Percentiles rank a stretch among this genome's conserved stretches.
Conservation (phyloP, 2,113 vertebrate genomes). For the Rhinogobius similis region DNA sequence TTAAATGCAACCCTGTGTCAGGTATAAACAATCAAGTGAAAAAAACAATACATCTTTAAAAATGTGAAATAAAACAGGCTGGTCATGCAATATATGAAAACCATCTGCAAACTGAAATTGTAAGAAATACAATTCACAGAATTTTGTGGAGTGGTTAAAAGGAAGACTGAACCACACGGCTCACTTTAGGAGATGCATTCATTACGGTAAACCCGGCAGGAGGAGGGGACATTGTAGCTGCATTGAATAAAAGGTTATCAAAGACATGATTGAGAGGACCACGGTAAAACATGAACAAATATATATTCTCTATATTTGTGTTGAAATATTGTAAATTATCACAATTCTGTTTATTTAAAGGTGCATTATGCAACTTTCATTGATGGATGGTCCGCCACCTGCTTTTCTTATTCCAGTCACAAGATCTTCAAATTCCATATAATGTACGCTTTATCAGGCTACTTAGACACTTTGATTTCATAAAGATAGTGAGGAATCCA, state of each 20-base stretch:
- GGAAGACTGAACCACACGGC: not conserved
- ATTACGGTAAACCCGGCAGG: not conserved
- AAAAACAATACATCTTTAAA: slow-evolving; percentile 41
- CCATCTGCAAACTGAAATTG: not conserved
- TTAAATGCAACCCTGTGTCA: slow-evolving; percentile 53
- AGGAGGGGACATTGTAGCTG: slow-evolving; percentile 14
- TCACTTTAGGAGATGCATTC: not conserved
- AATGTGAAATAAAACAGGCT: slow-evolving; percentile 26
- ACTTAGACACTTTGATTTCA: too few species aligned
- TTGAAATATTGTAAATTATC: not conserved
- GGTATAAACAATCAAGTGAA: slow-evolving; percentile 22
- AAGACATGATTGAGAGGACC: not conserved
- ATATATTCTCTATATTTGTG: too few species aligned
- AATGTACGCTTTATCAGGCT: too few species aligned
- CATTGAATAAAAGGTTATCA: slow-evolving; percentile 29
- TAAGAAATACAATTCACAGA: not conserved
- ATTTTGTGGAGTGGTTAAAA: not conserved
- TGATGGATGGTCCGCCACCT: not conserved
- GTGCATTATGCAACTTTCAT: not conserved
- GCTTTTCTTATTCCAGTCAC: too few species aligned
- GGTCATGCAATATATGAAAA: slow-evolving; percentile 16
- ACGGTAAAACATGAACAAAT: not conserved
- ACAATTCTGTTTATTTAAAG: not conserved
- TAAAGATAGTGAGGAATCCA: too few species aligned
- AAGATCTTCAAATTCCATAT: too few species aligned